Percentiles rank a stretch among this genome's conserved stretches.
Conservation (phyloP, 1,140 invertebrate genomes). For the Caerostris darwini region DNA sequence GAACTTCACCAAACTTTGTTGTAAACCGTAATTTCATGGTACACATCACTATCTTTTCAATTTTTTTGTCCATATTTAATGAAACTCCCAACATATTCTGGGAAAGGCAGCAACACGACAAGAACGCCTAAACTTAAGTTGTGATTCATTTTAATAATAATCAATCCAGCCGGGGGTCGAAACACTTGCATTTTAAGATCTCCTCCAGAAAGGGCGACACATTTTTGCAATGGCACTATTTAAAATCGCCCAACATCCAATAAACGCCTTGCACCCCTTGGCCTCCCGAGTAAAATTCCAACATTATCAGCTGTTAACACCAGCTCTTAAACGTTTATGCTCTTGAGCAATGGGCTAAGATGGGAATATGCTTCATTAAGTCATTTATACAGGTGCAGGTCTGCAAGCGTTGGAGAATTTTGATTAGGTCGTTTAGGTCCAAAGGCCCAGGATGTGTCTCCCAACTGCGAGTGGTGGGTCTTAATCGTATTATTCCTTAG, state of each 20-base stretch:
- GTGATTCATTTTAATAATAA: constrained; percentile 37
- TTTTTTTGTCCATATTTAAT: background rate
- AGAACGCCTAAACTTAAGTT: background rate
- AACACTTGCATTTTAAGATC: background rate
- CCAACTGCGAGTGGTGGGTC: constrained; percentile 24
- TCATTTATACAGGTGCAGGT: constrained; percentile 49
- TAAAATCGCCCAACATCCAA: constrained; percentile 43
- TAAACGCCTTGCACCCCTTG: constrained; percentile 6
- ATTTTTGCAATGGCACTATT: constrained; percentile 64
- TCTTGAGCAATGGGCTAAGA: background rate
- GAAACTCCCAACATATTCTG: background rate
- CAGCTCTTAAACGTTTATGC: constrained; percentile 57
- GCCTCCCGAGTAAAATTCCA: background rate
- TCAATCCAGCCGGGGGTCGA: constrained; percentile 7
- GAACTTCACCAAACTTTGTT: too few relatives aligned
- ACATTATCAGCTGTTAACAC: constrained; percentile 64
- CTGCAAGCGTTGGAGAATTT: constrained; percentile 60
- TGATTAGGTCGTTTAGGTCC: constrained; percentile 65
- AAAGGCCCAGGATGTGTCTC: constrained; percentile 12
- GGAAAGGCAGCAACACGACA: background rate
- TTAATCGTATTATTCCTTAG: constrained; percentile 51
- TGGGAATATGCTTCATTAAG: constrained; percentile 68
- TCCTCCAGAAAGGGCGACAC: background rate
- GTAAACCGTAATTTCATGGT: too few relatives aligned
- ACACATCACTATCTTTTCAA: too few relatives aligned